Conservation (phyloP, 1,140 invertebrate species). For the Achroia grisella region DNA sequence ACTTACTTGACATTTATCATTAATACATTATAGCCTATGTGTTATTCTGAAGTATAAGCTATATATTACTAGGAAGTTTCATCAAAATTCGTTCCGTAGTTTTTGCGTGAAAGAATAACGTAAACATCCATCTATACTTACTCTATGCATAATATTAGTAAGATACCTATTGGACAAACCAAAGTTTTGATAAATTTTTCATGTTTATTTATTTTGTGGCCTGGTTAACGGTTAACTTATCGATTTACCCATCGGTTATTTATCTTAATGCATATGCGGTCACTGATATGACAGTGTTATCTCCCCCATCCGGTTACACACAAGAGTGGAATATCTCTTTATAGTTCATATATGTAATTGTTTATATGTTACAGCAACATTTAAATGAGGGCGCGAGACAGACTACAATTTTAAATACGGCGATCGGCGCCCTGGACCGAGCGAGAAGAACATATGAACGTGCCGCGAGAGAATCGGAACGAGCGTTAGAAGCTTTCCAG, state of each 20-base stretch:
- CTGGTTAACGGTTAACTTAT: background rate
- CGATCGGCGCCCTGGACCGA: constrained; percentile 85
- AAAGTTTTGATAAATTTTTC: too few species aligned
- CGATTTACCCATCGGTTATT: background rate
- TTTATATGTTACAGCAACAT: constrained; percentile 78
- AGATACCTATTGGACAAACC: too few species aligned
- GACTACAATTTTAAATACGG: constrained; percentile 79
- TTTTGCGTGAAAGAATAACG: too few species aligned
- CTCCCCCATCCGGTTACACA: background rate
- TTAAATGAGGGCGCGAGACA: constrained; percentile 90
- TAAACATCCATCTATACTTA: too few species aligned
- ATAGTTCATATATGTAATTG: background rate
- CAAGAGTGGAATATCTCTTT: background rate
- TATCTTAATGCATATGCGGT: background rate
- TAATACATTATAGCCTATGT: too few species aligned
- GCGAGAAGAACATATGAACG: constrained; percentile 96
- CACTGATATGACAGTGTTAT: background rate
- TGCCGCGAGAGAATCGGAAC: constrained; percentile 92
- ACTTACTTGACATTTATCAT: too few species aligned
- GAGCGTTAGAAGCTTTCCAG: constrained; percentile 93
- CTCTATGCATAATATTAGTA: too few species aligned
- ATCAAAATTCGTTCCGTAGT: too few species aligned
- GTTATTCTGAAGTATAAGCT: too few species aligned
- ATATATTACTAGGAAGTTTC: too few species aligned
- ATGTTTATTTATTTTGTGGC: background rate